Base-by-base conservation (phyloP, 2,113 vertebrate species). In the Penelope pileata region DNA sequence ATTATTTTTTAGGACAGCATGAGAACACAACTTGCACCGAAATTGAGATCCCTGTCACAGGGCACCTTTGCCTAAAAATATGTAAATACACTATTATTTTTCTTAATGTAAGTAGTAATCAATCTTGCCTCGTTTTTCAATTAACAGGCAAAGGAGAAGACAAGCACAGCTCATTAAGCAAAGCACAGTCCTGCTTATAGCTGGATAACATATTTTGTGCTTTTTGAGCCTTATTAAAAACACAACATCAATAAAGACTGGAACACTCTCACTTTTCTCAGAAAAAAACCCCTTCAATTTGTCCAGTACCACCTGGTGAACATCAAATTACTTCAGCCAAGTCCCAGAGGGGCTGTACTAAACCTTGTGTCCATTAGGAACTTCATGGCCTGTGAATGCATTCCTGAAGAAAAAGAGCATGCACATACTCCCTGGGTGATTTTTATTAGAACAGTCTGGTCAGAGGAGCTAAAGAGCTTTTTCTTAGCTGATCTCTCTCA, bases 251-350 rank as follows among this genome's bases (percentile, higher is more conserved):
- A 66, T n/a, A 83, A 73, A 80, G 12, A 69, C 0, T 40, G 42
- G 83, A 84, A 91, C 78, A 0, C 1, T 75, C 59, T 36, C 51
- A 67, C 12, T 63, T 54, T 6, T 70, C 42, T 68, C 34, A 3
- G 2, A 85, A 87, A 53, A 64, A 51, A 53, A 68, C 51, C 43
- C 27, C 51, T 84, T 56, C 24, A 59, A 62, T 16, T 50, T 62
- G 48, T 92, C 50, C 75, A 38, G 53, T 12, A 88, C 53, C 70
- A 87, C 66, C 40, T 76, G 90, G 40, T 62, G 67, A 94, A 91
- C 34, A 84, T 12, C 66, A 75, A 51, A 85, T 76, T 9, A 34
- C 45, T 79, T 73, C 64, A 91, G 60, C 12, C 72, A 77, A 30
- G 53, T 38, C 48, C 16, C 51, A 43, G 51, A 15, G 53, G 43